Evolutionary conservation across 1,140 invertebrate species (phyloP), one percentile per base, ranked within the genome.

Genomic region (Zaprionus vittiger): DNA sequence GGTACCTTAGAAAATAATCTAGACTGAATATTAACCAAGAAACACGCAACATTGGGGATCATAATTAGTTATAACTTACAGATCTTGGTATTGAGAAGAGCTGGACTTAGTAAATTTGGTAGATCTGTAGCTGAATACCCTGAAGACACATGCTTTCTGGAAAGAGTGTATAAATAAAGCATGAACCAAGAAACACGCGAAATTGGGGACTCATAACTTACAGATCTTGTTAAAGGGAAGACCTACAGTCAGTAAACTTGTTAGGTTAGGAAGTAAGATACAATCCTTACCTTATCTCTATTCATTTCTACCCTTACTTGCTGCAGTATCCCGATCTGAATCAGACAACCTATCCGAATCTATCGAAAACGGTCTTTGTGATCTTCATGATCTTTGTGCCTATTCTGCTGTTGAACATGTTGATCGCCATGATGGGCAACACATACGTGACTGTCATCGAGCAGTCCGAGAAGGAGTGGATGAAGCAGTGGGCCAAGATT

Each of bases 371-470:
- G 0, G 97, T 99, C 9, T 99, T 99, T 93, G 96, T 98, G 0
- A 94, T 99, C 34, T 99, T 99, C 93, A 99, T 99, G 98, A 97
- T 99, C 20, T 96, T 99, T 56, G 98, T 99, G 65, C 98, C 98
- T 0, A 99, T 99, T 84, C 94, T 99, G 17, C 94, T 99, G 78
- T 95, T 99, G 5, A 99, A 99, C 95, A 98, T 99, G 98, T 95
- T 99, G 86, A 99, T 99, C 79, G 98, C 99, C 70, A 99, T 99
- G 98, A 99, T 99, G 98, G 98, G 98, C 14, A 99, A 99, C 93
- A 99, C 98, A 0, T 99, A 99, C 91, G 98, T 98, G 4, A 97
- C 99, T 80, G 98, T 99, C 57, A 99, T 99, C 71, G 97, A 98
- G 92, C 98, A 99, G 92, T 99, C 98, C 55, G 98, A 99, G 93